Conservation (phyloP, 2,888 invertebrate species). For the Listrodromus nycthemerus region DNA sequence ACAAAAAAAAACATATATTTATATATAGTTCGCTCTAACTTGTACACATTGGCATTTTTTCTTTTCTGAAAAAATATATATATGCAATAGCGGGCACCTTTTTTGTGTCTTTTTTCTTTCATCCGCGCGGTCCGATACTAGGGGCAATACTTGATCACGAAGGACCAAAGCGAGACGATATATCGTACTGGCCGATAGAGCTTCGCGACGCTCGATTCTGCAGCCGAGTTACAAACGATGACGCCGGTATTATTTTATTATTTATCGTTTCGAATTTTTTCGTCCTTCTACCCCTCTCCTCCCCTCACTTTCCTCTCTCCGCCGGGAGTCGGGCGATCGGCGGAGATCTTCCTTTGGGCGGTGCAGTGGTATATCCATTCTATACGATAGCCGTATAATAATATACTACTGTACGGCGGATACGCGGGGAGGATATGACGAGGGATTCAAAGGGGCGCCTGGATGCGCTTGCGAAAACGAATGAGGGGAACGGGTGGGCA, state of each 20-base stretch:
- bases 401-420: conserved; percentile 27
- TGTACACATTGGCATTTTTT: conserved; percentile 20
- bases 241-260: conserved; percentile 80
- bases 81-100: not conserved
- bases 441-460: conserved; percentile 9
- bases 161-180: conserved; percentile 44
- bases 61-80: conserved; percentile 9
- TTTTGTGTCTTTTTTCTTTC: conserved; percentile 20
- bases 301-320: not conserved
- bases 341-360: conserved; percentile 29
- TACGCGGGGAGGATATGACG: conserved; percentile 13
- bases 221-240: conserved; percentile 78
- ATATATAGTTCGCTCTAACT: conserved; percentile 39
- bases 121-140: conserved; percentile 48
- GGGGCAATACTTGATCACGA: conserved; percentile 69
- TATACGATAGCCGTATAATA: conserved; percentile 38
- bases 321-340: conserved; percentile 16
- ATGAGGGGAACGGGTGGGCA: conserved; percentile 14
- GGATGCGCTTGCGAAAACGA: conserved; percentile 47
- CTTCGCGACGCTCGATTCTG: conserved; percentile 46
- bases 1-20: conserved; percentile 61
- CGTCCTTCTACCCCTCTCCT: not conserved
- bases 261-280: conserved; percentile 79
- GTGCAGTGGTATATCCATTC: conserved; percentile 54
- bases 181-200: conserved; percentile 18